phyloP scores from a whole-genome alignment of 2,888 invertebrate species.

The Orchesellides sinensis region DNA sequence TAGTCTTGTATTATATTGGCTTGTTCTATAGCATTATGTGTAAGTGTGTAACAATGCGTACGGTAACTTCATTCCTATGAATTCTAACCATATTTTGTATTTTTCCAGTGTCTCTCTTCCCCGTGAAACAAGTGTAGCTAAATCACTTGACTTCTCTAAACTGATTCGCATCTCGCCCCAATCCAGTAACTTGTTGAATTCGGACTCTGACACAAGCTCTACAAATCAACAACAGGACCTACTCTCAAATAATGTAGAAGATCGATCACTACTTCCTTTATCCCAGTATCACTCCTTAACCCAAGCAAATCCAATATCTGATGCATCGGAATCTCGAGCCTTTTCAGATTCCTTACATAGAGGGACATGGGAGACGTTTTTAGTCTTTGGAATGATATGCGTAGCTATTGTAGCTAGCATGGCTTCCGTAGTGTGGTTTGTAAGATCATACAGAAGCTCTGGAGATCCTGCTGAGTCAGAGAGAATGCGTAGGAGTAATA shows the following conservation, averaged over 20 bases:
- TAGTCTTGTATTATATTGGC: too few species aligned
- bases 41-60: neutral
- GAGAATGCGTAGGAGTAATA: conserved; percentile 34
- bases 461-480: conserved; percentile 21
- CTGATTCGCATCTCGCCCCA: conserved; percentile 71
- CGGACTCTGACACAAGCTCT: conserved; percentile 6
- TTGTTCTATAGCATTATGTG: too few species aligned
- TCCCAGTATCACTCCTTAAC: conserved; percentile 52
- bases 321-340: conserved; percentile 41
- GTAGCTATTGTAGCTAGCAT: conserved; percentile 72
- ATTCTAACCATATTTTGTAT: neutral
- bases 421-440: conserved; percentile 73
- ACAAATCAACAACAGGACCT: conserved; percentile 32
- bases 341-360: conserved; percentile 57
- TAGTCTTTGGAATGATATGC: conserved; percentile 74
- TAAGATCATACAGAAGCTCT: conserved; percentile 65
- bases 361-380: conserved; percentile 71
- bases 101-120: conserved; percentile 72
- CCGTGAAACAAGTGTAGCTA: conserved; percentile 73
- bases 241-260: conserved; percentile 37
- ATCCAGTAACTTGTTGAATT: conserved; percentile 68
- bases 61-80: neutral
- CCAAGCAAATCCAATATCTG: conserved; percentile 42
- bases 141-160: conserved; percentile 72
- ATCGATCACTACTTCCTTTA: conserved; percentile 27